A percentile compares a stretch with the other conserved stretches of the same genome.
Evolutionary conservation across 2,113 vertebrate species (phyloP).

Genomic region (Neomonachus schauinslandi): DNA sequence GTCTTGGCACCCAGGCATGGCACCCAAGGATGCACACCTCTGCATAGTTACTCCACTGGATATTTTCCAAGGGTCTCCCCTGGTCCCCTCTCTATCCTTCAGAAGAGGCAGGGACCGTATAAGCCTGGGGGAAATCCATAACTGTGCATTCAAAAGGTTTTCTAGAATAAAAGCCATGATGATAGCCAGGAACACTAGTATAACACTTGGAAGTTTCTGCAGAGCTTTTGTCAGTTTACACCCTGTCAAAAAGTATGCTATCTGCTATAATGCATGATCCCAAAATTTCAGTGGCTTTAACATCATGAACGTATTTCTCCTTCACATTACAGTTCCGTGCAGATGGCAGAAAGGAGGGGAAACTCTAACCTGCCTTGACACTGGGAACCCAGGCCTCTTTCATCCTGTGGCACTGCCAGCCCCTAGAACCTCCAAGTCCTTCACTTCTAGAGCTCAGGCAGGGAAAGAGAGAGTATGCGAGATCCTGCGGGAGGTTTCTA

Average conservation of each 20-base stretch:
- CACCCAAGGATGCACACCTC: background rate
- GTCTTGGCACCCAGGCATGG: background rate
- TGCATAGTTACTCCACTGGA: background rate
- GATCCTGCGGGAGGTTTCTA: background rate
- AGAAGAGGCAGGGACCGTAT: constrained; percentile 11
- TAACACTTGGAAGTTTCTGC: constrained; percentile 59
- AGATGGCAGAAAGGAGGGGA: background rate
- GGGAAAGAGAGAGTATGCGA: background rate
- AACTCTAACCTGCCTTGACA: background rate
- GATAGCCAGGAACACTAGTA: constrained; percentile 45
- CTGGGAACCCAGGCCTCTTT: background rate
- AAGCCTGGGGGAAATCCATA: background rate
- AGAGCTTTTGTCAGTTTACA: constrained; percentile 65
- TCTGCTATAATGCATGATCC: constrained; percentile 32
- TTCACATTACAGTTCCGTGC: constrained; percentile 11
- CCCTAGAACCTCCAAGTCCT: background rate
- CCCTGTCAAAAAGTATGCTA: constrained; percentile 40
- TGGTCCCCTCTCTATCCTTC: background rate
- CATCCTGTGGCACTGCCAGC: background rate
- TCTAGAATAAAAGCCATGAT: constrained; percentile 68
- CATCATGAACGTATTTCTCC: constrained; percentile 54
- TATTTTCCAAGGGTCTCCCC: background rate
- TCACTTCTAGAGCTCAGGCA: background rate
- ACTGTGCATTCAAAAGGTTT: constrained; percentile 29
- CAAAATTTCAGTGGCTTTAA: constrained; percentile 40